Percentiles rank a stretch among this genome's conserved stretches.
Evolutionary conservation across 2,797 vertebrate species (phyloP).

Genomic region (Pseudopleuronectes americanus): DNA sequence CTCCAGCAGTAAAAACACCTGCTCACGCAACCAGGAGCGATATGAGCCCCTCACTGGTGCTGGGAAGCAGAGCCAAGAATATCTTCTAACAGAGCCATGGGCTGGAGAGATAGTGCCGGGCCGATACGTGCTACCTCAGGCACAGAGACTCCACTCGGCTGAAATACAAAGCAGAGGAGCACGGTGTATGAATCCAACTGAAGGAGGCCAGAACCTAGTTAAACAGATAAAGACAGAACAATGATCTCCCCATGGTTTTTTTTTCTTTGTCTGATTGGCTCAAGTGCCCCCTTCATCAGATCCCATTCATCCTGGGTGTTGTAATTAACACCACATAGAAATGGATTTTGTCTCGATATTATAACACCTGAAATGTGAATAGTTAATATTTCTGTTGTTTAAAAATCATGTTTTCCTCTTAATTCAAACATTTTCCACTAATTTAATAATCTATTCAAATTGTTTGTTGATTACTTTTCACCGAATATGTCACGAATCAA

Average conservation of each 20-base stretch:
- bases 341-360: not conserved
- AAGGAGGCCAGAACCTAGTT: conserved; percentile 1
- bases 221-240: not conserved
- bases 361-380: too few species aligned
- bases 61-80: conserved; percentile 35
- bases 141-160: conserved; percentile 21
- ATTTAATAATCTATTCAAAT: not conserved
- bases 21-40: conserved; percentile 46
- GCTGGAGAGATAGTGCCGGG: conserved; percentile 30
- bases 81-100: conserved; percentile 26
- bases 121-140: conserved; percentile 24
- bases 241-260: not conserved
- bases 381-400: not conserved
- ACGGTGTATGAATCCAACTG: not conserved
- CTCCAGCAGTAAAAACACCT: conserved; percentile 61
- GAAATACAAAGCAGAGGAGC: conserved; percentile 12
- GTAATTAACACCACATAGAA: not conserved
- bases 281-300: not conserved
- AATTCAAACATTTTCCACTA: too few species aligned
- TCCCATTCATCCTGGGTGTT: not conserved
- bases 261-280: not conserved
- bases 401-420: too few species aligned
- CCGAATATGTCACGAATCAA: not conserved
- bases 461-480: not conserved
- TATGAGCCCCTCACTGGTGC: conserved; percentile 41